phyloP scores from a whole-genome alignment of 2,113 vertebrate species.

The Stictonetta naevosa region DNA sequence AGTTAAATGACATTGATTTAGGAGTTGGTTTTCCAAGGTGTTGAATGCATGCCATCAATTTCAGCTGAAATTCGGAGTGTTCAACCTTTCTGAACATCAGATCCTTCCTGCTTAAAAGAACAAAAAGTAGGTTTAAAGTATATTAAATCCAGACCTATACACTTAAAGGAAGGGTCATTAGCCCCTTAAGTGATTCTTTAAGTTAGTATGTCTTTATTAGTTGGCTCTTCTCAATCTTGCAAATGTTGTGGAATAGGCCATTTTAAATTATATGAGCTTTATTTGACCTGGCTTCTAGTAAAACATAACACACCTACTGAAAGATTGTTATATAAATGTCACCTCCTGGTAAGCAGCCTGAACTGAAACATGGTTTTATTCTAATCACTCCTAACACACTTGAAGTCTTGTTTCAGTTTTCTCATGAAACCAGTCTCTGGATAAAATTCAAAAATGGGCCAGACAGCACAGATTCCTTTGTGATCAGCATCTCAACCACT shows the following conservation, averaged over 20 bases:
- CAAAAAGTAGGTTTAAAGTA: slow-evolving; percentile 20
- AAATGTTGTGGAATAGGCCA: slow-evolving; percentile 7
- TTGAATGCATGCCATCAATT: neutral
- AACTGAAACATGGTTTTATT: neutral
- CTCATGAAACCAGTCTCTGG: neutral
- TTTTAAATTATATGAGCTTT: slow-evolving; percentile 33
- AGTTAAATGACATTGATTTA: slow-evolving; percentile 17
- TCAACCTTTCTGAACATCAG: neutral
- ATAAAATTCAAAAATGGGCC: neutral
- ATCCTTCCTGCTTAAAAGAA: slow-evolving; percentile 24
- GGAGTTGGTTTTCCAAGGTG: slow-evolving; percentile 13
- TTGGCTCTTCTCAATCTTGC: slow-evolving; percentile 29
- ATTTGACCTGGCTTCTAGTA: slow-evolving; percentile 48
- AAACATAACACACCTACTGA: slow-evolving; percentile 18
- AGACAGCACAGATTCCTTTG: neutral
- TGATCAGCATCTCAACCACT: neutral
- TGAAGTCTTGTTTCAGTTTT: neutral
- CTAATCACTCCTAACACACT: neutral
- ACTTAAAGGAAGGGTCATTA: slow-evolving; percentile 34
- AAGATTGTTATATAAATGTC: slow-evolving; percentile 34
- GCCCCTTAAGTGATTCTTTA: slow-evolving; percentile 19
- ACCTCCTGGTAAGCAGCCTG: slow-evolving; percentile 11
- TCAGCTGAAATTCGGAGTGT: neutral
- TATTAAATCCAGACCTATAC: slow-evolving; percentile 46
- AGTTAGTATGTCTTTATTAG: slow-evolving; percentile 38